Evolutionary conservation across 2,113 vertebrate genomes (phyloP), one percentile per base, ranked within the genome.

Genomic region (Tyto alba): DNA sequence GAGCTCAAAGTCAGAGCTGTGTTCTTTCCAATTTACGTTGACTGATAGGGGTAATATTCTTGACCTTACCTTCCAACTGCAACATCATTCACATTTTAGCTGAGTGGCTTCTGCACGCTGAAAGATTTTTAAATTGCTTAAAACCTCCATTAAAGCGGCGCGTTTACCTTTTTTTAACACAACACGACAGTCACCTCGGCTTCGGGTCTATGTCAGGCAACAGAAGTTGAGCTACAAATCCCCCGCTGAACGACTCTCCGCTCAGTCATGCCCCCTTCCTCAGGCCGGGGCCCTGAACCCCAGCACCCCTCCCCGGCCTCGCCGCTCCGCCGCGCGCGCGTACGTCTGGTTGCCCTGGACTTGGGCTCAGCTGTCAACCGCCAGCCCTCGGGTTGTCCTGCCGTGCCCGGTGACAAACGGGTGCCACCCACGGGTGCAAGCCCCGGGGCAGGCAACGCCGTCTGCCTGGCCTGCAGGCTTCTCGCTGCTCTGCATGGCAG

Each of bases 371-470:
- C 26, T 75, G 20, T 47, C 34, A 52, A 57, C 45, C 23, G 41
- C 0, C 45, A 76, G 71, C 16, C 69, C 34, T 26, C 41, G 85
- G 71, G 74, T 62, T 29, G n/a, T 69, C 40, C 62, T 93, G 69
- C 47, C 4, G 2, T 67, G 69, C 69, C 36, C 43, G 36, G 47
- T n/a, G 47, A 52, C 32, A 84, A 80, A 69, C 0, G 47, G 36
- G 32, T 66, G 22, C 21, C 63, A 64, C 40, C 19, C 81, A n/a
- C n/a, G n/a, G n/a, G n/a, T n/a, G n/a, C n/a, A n/a, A n/a, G n/a
- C n/a, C n/a, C n/a, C n/a, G n/a, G n/a, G n/a, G 76, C 43, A 18
- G 34, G 11, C 73, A 75, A 4, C 0, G 2, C 41, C 3, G 8
- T 29, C 36, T 0, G 0, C 40, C 64, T 67, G 59, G n/a, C 4